Conservation (phyloP, 37 sponge, comb jelly and placozoan species). For the Tethya wilhelma region DNA sequence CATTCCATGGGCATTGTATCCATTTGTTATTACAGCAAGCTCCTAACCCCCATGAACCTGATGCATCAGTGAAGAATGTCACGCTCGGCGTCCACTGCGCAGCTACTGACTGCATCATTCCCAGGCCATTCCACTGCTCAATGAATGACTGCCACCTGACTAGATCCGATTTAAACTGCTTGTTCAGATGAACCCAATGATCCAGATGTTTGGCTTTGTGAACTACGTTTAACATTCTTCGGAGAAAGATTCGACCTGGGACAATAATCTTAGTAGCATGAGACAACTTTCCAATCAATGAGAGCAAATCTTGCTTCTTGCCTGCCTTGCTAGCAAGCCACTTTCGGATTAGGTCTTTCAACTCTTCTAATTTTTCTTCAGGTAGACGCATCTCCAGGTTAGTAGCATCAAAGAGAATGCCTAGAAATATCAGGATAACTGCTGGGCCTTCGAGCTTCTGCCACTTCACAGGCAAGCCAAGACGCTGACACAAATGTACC, state of each 20-base stretch:
- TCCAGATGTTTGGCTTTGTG: neutral
- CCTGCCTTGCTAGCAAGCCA: neutral
- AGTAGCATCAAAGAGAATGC: conserved; percentile 6
- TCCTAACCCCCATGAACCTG: conserved; percentile 33
- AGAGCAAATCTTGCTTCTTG: conserved; percentile 20
- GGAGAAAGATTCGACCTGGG: conserved; percentile 9
- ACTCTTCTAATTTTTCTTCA: neutral
- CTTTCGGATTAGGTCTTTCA: neutral
- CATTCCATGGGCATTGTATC: conserved; percentile 4
- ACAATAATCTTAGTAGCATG: neutral
- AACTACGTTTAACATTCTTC: neutral
- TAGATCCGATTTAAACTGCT: conserved; percentile 16
- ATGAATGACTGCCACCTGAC: conserved; percentile 20
- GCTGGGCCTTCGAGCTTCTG: conserved; percentile 26
- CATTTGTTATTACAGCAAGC: neutral
- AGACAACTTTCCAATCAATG: conserved; percentile 3
- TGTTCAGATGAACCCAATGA: conserved; percentile 20
- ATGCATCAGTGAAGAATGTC: conserved; percentile 3
- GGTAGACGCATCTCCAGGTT: conserved; percentile 7
- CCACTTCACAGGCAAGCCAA: neutral
- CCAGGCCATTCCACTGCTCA: conserved; percentile 9
- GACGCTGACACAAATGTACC: neutral
- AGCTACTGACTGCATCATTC: neutral
- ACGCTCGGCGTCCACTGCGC: conserved; percentile 9
- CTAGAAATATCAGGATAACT: conserved; percentile 6